These are phyloP conservation scores for Panthera uncia DNA, from an alignment of 2,113 vertebrate genomes.

Conservation along the genomic window DNA sequence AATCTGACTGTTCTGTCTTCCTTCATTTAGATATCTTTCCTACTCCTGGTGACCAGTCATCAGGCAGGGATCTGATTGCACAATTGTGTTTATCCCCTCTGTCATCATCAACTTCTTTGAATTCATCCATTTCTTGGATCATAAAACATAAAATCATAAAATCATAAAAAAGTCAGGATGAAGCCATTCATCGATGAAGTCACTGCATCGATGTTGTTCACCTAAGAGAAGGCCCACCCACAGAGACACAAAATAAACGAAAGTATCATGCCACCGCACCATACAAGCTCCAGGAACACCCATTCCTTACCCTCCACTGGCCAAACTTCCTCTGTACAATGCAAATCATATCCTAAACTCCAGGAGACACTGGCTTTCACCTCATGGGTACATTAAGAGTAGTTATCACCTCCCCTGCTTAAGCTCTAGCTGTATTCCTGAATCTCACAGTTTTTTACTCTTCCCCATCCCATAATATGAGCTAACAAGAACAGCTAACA, in stretches of 20 bases:
- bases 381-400: background rate
- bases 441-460: background rate
- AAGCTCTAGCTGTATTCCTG: background rate
- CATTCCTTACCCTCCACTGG: background rate
- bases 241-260: background rate
- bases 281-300: background rate
- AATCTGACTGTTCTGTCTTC: background rate
- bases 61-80: background rate
- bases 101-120: background rate
- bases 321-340: background rate
- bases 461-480: background rate
- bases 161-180: background rate
- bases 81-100: background rate
- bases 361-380: background rate
- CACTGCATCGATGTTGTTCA: accelerated
- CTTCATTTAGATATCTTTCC: background rate
- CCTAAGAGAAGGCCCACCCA: background rate
- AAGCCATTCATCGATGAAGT: no score
- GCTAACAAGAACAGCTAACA: background rate
- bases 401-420: background rate
- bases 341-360: background rate
- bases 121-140: background rate
- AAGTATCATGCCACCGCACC: background rate
- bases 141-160: background rate
- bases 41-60: background rate